A percentile compares a stretch with the other conserved stretches of the same genome.
phyloP scores from a whole-genome alignment of 2,797 vertebrate genomes.

The Pantherophis vulpinus region DNA sequence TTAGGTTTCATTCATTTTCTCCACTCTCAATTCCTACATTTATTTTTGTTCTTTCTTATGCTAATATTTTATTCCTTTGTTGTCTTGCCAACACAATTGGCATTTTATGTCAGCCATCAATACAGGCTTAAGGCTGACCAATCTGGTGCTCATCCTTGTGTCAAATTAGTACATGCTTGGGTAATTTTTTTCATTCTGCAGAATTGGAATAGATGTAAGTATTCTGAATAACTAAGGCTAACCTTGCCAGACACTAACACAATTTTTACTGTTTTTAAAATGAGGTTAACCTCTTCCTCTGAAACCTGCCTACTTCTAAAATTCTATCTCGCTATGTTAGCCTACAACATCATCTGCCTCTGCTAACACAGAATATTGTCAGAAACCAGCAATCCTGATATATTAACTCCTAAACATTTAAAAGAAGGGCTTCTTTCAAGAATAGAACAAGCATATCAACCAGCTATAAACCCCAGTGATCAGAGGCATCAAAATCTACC shows the following conservation, averaged over 20 bases:
- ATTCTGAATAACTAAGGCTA: background rate
- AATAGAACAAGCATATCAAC: background rate
- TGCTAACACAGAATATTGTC: background rate
- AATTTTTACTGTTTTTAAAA: background rate
- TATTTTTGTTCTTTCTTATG: background rate
- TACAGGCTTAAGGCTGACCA: background rate
- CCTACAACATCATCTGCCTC: background rate
- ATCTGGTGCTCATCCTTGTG: background rate
- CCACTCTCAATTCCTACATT: background rate
- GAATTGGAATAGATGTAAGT: background rate
- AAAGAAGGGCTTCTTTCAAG: background rate
- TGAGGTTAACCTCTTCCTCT: background rate
- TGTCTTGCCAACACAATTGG: background rate
- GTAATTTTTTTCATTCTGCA: background rate
- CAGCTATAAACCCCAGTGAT: background rate
- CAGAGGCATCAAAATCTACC: background rate
- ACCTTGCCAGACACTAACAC: background rate
- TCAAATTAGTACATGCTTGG: background rate
- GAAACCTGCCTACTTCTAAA: background rate
- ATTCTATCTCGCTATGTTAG: background rate
- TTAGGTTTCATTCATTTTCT: background rate
- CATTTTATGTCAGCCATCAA: background rate
- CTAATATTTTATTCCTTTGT: background rate
- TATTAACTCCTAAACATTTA: background rate
- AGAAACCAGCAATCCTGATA: background rate